A percentile compares a stretch with the other conserved stretches of the same genome.
These are phyloP conservation scores for Cricetomys ansorgei DNA, from an alignment of 2,113 vertebrate species.

Conservation along the genomic window DNA sequence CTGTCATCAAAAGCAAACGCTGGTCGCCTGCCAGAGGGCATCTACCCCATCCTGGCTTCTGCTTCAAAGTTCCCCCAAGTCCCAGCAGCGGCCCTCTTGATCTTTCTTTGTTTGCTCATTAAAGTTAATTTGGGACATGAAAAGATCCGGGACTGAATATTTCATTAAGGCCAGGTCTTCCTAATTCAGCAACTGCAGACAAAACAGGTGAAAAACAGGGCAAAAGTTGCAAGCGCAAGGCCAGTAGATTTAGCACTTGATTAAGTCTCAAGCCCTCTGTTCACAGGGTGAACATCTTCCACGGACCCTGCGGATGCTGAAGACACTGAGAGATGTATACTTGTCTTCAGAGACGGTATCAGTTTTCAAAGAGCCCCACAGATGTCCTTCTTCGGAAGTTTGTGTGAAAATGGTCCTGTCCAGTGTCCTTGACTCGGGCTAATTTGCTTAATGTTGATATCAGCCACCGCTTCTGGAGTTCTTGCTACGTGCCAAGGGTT, in stretches of 20 bases:
- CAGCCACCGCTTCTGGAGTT: background rate
- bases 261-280: background rate
- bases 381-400: background rate
- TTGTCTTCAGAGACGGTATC: background rate
- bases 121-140: conserved; percentile 80
- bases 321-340: too few relatives aligned
- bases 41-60: conserved; percentile 74
- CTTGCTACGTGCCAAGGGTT: background rate
- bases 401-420: background rate
- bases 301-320: background rate
- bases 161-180: conserved; percentile 62
- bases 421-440: background rate
- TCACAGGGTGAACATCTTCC: background rate
- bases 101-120: conserved; percentile 80
- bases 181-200: conserved; percentile 41
- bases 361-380: background rate
- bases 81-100: conserved; percentile 65
- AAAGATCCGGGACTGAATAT: conserved; percentile 62
- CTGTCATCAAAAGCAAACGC: conserved; percentile 76
- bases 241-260: background rate
- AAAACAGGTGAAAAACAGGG: conserved; percentile 16
- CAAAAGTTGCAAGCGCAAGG: background rate
- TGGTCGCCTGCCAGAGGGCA: conserved; percentile 72
- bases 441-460: background rate
- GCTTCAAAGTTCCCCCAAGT: conserved; percentile 77